phyloP scores from a whole-genome alignment of 2,888 invertebrate species.

The Orchestes rusci region DNA sequence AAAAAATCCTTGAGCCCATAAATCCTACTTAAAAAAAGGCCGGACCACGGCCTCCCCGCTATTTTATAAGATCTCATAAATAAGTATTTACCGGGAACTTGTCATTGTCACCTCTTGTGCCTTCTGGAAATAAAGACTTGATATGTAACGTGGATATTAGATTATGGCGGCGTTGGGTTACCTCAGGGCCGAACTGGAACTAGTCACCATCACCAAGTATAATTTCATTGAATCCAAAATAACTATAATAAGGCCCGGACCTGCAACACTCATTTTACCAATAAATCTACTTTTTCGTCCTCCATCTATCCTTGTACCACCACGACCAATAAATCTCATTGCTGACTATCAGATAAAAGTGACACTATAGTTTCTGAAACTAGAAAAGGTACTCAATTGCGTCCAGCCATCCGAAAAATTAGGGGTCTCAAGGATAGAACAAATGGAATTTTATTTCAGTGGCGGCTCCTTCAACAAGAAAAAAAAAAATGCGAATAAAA shows the following conservation, averaged over 20 bases:
- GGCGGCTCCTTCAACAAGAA: too few relatives aligned
- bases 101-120: slow-evolving; percentile 24
- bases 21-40: slow-evolving; percentile 25
- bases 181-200: too few relatives aligned
- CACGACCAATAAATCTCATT: slow-evolving; percentile 36
- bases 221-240: too few relatives aligned
- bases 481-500: too few relatives aligned
- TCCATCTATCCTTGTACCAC: too few relatives aligned
- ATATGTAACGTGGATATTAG: slow-evolving; percentile 17
- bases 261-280: too few relatives aligned
- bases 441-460: slow-evolving; percentile 7
- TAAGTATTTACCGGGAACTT: slow-evolving; percentile 27
- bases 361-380: slow-evolving; percentile 45
- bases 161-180: slow-evolving; percentile 17
- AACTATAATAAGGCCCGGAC: too few relatives aligned
- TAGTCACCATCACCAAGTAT: too few relatives aligned
- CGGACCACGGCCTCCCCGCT: slow-evolving; percentile 23
- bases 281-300: too few relatives aligned
- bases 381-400: slow-evolving; percentile 44
- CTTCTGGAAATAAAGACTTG: slow-evolving; percentile 22
- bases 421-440: slow-evolving; percentile 41
- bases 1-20: slow-evolving; percentile 24
- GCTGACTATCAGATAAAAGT: slow-evolving; percentile 42
- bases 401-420: slow-evolving; percentile 45
- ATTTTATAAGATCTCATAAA: slow-evolving; percentile 24